phyloP scores from a whole-genome alignment of 2,797 vertebrate genomes.

The Muscicapa striata region DNA sequence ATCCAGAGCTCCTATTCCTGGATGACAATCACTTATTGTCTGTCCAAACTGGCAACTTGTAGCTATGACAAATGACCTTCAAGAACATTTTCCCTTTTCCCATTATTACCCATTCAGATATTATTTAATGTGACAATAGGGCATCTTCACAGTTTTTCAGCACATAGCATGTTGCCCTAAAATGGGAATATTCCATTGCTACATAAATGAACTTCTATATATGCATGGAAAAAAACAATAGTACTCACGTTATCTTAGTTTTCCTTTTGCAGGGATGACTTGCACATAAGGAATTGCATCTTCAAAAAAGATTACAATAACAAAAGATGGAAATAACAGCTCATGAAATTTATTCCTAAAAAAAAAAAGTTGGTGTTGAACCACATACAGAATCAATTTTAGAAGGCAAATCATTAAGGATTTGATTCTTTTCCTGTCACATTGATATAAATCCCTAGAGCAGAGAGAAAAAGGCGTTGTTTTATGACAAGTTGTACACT shows the following conservation, averaged over 20 bases:
- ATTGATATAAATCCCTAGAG: background rate
- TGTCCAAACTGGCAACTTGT: background rate
- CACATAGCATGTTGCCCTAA: background rate
- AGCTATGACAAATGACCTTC: background rate
- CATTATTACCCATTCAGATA: background rate
- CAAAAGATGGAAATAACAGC: background rate
- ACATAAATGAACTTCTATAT: background rate
- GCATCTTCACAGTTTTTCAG: background rate
- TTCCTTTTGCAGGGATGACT: background rate
- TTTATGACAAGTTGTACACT: background rate
- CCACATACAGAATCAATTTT: background rate
- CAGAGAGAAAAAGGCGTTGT: background rate
- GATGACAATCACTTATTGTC: background rate
- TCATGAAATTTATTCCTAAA: background rate
- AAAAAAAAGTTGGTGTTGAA: background rate
- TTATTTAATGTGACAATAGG: background rate
- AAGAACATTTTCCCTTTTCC: background rate
- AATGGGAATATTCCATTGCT: background rate
- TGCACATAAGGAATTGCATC: background rate
- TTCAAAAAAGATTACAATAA: background rate
- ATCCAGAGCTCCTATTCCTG: background rate
- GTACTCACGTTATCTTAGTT: rapidly evolving
- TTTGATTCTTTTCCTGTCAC: background rate
- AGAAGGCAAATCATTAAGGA: background rate
- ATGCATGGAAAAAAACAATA: background rate